A percentile compares a stretch with the other conserved stretches of the same genome.
phyloP scores from a whole-genome alignment of 2,113 vertebrate genomes.

The Nicator chloris region DNA sequence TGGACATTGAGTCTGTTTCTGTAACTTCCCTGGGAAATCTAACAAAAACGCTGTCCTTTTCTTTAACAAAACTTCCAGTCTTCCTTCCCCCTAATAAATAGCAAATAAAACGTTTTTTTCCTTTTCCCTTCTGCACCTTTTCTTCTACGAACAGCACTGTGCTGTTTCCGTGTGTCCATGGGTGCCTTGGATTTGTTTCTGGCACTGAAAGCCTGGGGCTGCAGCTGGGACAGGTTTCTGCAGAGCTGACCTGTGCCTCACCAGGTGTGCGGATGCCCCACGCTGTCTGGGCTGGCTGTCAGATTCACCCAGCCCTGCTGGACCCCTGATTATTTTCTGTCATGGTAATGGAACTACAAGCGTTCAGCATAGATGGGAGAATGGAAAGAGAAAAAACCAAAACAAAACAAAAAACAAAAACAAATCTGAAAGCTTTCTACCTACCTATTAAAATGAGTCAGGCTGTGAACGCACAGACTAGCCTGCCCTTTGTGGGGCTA shows the following conservation, averaged over 20 bases:
- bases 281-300: slow-evolving; percentile 37
- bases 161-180: slow-evolving; percentile 19
- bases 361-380: slow-evolving; percentile 31
- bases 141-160: slow-evolving; percentile 19
- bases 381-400: slow-evolving; percentile 6
- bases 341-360: slow-evolving; percentile 62
- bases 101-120: slow-evolving; percentile 50
- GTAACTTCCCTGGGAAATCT: slow-evolving; percentile 69
- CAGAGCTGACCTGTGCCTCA: not conserved
- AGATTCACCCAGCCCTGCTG: slow-evolving; percentile 66
- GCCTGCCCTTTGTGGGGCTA: slow-evolving; percentile 63
- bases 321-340: slow-evolving; percentile 70
- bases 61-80: slow-evolving; percentile 64
- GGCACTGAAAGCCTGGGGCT: slow-evolving; percentile 43
- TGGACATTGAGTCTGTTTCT: slow-evolving; percentile 65
- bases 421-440: slow-evolving; percentile 79
- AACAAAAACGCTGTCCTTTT: slow-evolving; percentile 62
- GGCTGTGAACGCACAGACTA: slow-evolving; percentile 63
- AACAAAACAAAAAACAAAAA: not conserved
- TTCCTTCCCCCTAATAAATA: slow-evolving; percentile 79
- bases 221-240: slow-evolving; percentile 30
- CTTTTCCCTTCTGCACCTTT: slow-evolving; percentile 56
- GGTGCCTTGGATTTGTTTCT: slow-evolving; percentile 21
- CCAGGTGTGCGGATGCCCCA: not conserved
- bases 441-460: slow-evolving; percentile 74